phyloP scores from a whole-genome alignment of 2,797 vertebrate species.

The Pampus argenteus region DNA sequence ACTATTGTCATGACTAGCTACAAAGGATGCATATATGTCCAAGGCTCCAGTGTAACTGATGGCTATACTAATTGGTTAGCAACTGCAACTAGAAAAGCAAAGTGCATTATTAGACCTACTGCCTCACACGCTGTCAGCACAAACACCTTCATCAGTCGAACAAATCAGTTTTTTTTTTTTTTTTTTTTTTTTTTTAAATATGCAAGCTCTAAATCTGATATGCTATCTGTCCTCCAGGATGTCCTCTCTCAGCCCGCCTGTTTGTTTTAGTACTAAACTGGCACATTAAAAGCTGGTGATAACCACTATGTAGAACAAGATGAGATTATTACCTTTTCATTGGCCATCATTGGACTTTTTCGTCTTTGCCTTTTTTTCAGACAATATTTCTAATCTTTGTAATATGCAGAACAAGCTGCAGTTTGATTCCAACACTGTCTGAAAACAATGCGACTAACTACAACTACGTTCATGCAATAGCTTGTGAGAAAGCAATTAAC shows the following conservation, averaged over 20 bases:
- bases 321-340: slow-evolving; percentile 4
- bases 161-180: neutral
- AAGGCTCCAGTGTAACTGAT: neutral
- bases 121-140: neutral
- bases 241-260: slow-evolving; percentile 5
- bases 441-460: too few relatives aligned
- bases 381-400: too few relatives aligned
- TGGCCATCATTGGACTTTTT: too few relatives aligned
- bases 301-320: slow-evolving; percentile 3
- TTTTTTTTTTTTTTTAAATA: too few relatives aligned
- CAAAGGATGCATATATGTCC: neutral
- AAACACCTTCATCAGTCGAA: too few relatives aligned
- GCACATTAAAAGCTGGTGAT: neutral
- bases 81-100: neutral
- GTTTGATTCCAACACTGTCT: too few relatives aligned
- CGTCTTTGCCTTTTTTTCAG: too few relatives aligned
- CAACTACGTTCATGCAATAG: too few relatives aligned
- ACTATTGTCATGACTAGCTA: neutral
- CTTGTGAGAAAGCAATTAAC: slow-evolving; percentile 19
- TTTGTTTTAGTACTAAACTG: slow-evolving; percentile 14
- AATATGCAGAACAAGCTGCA: too few relatives aligned
- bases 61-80: slow-evolving; percentile 8
- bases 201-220: too few relatives aligned
- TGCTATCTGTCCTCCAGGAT: neutral
- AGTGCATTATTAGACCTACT: neutral